Evolutionary conservation across 2,113 vertebrate genomes (phyloP), one percentile per base, ranked within the genome.

Genomic region (Entelurus aequoreus): DNA sequence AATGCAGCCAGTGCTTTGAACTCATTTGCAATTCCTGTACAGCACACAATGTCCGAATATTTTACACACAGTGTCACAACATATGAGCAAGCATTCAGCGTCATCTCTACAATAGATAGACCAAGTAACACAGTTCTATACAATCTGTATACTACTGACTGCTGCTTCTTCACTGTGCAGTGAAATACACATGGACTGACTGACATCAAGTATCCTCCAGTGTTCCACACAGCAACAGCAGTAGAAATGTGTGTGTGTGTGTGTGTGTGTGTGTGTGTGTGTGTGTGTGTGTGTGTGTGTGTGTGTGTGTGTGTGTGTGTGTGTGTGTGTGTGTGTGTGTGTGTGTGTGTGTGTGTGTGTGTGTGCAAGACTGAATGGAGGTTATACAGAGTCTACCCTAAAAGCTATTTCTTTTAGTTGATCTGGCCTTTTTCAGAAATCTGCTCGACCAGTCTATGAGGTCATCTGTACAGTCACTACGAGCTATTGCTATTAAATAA

Each of bases 401-500:
- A 78, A 80, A 79, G 77, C 77, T 83, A 65, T 79, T 84, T 72
- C 68, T 81, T 76, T 72, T 58, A 72, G 74, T 76, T 84, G 76
- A 91, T 94, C 93, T 94, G 93, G 93, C 92, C 93, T 2, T 88
- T 87, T 90, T 91, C 87, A 90, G 88, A 88, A 85, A 87, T 90
- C 77, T 79, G 87, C 89, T 86, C 91, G 79, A 89, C 91, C 90
- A 90, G 84, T 91, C 90, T 92, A 91, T 89, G 75, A 84, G 79
- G 82, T 87, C 83, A 88, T 91, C 89, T 90, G 88, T 91, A 94
- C 92, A 90, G 90, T 91, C 90, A 93, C 92, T 93, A 93, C 88
- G 86, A 88, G 88, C 93, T 94, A 95, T 95, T 95, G 93, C 93
- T 95, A 94, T 94, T 93, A 93, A 94, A 93, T 88, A 92, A 90